Conservation (phyloP, 1,140 invertebrate genomes). For the Camponotus pennsylvanicus region DNA sequence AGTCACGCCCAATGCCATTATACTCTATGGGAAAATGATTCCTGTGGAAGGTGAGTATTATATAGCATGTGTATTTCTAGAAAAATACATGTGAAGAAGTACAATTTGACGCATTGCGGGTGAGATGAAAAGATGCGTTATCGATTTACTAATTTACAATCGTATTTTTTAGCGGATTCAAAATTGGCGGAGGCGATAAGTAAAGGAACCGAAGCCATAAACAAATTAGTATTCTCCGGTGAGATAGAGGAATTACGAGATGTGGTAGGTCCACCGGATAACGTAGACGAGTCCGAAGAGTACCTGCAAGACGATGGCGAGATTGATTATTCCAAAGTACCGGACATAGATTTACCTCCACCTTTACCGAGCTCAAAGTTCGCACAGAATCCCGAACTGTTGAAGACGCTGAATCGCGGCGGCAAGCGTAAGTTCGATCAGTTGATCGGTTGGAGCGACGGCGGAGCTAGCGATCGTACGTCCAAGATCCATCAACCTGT, state of each 20-base stretch:
- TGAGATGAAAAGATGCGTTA: not conserved
- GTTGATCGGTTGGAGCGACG: conserved; percentile 83
- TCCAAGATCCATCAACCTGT: conserved; percentile 81
- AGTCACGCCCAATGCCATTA: conserved; percentile 91
- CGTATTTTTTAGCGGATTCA: conserved; percentile 88
- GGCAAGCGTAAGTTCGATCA: conserved; percentile 85
- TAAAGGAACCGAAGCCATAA: conserved; percentile 91
- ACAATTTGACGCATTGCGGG: no score
- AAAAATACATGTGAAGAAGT: not conserved
- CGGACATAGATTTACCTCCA: conserved; percentile 82
- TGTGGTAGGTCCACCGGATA: conserved; percentile 89
- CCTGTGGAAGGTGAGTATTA: conserved; percentile 89
- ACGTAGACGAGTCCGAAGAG: conserved; percentile 88
- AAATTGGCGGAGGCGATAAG: conserved; percentile 91
- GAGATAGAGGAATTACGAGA: conserved; percentile 92
- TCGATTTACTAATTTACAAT: not conserved
- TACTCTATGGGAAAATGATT: conserved; percentile 93
- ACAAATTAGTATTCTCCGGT: conserved; percentile 91
- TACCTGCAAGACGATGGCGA: conserved; percentile 86
- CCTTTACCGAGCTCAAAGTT: conserved; percentile 85
- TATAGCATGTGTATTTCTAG: not conserved
- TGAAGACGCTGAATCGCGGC: conserved; percentile 83
- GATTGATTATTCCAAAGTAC: conserved; percentile 82
- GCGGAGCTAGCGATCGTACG: conserved; percentile 74
- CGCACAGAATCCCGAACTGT: conserved; percentile 83